phyloP scores from a whole-genome alignment of 1,140 invertebrate genomes.

The Caenorhabditis tropicalis region DNA sequence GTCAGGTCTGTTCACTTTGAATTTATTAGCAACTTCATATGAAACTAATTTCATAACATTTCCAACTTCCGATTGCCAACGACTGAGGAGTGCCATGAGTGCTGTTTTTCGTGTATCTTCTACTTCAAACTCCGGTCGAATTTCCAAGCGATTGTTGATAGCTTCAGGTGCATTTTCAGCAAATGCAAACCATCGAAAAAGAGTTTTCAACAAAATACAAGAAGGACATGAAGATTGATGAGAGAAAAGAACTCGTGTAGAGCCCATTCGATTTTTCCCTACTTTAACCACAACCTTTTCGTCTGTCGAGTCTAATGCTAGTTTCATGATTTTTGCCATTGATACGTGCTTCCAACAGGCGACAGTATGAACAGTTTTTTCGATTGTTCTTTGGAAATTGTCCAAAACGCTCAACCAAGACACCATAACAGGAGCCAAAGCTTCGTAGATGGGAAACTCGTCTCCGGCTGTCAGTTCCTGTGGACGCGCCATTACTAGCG shows the following conservation, averaged over 20 bases:
- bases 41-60: background rate
- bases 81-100: slow-evolving; percentile 65
- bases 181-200: slow-evolving; percentile 37
- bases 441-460: slow-evolving; percentile 63
- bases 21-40: background rate
- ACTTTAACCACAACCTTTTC: slow-evolving; percentile 53
- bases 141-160: background rate
- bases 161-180: background rate
- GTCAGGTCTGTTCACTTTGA: background rate
- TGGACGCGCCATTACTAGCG: slow-evolving; percentile 47
- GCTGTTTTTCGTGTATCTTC: slow-evolving; percentile 60
- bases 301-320: slow-evolving; percentile 63
- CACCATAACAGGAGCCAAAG: slow-evolving; percentile 58
- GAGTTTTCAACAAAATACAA: slow-evolving; percentile 31
- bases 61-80: slow-evolving; percentile 67
- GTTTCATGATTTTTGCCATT: slow-evolving; percentile 62
- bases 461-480: slow-evolving; percentile 50
- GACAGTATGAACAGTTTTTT: background rate
- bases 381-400: slow-evolving; percentile 49
- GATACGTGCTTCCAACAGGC: slow-evolving; percentile 61
- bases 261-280: slow-evolving; percentile 50
- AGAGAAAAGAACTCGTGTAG: background rate
- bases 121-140: slow-evolving; percentile 1
- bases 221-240: slow-evolving; percentile 42
- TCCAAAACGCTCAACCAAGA: slow-evolving; percentile 58